phyloP scores from a whole-genome alignment of 2,888 invertebrate genomes.

The Drosophila anceps region DNA sequence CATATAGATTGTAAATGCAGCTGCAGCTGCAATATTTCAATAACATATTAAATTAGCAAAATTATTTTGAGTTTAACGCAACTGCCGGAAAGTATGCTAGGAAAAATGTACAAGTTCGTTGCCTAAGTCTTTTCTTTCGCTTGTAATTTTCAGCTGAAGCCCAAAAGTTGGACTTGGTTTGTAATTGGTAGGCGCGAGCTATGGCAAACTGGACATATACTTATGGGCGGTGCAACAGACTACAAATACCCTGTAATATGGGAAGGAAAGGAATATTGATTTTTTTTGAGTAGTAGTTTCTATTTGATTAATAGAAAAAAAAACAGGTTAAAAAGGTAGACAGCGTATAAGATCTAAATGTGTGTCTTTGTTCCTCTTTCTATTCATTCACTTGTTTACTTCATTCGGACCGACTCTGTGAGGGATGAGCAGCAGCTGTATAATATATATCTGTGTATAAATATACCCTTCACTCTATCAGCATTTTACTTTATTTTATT shows the following conservation, averaged over 20 bases:
- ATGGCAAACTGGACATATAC: not conserved
- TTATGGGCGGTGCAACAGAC: not conserved
- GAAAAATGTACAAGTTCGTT: constrained; percentile 41
- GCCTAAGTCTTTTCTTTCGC: constrained; percentile 58
- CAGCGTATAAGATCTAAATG: no score
- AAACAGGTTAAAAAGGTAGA: no score
- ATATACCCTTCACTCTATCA: no score
- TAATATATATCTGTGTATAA: no score
- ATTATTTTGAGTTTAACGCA: not conserved
- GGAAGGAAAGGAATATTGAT: not conserved
- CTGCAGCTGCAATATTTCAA: constrained; percentile 9
- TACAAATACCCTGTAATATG: constrained; percentile 6
- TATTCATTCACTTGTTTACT: no score
- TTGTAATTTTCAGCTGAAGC: not conserved
- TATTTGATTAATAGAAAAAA: not conserved
- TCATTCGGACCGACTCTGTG: no score
- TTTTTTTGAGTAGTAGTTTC: not conserved
- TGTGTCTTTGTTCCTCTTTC: no score
- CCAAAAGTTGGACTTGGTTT: constrained; percentile 30
- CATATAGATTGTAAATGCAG: constrained; percentile 62
- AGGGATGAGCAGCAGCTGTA: no score
- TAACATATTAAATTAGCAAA: not conserved
- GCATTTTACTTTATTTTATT: not conserved
- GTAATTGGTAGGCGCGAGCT: not conserved
- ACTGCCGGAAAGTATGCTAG: constrained; percentile 44